These are phyloP conservation scores for Alexandromys fortis DNA, from an alignment of 2,113 vertebrate species.

Conservation along the genomic window DNA sequence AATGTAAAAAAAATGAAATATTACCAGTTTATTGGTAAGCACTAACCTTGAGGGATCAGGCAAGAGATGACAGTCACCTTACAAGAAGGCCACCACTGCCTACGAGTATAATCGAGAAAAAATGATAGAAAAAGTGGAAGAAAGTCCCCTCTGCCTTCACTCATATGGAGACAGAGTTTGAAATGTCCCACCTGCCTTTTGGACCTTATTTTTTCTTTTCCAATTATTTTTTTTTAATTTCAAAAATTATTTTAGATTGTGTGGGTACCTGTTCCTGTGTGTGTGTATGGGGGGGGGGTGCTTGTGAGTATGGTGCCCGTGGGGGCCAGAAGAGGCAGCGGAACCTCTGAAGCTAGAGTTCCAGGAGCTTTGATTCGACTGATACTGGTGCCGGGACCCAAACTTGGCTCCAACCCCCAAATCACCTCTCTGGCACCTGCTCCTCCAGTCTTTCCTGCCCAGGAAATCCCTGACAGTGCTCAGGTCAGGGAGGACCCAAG, in stretches of 20 bases:
- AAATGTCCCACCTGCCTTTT: not conserved
- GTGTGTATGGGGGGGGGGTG: rapidly evolving
- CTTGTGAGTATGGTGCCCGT: not conserved
- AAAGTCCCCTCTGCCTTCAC: not conserved
- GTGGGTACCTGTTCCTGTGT: not conserved
- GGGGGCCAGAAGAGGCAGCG: not conserved
- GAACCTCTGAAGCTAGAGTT: not conserved
- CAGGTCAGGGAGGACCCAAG: not conserved
- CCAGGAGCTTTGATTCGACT: not conserved
- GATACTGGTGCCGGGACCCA: not conserved
- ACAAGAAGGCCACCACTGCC: not conserved
- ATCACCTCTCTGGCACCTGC: not conserved
- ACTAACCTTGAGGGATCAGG: not conserved
- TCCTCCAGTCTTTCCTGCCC: not conserved
- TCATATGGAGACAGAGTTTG: not conserved
- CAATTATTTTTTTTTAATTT: not conserved
- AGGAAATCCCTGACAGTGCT: too few relatives aligned
- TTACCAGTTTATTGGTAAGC: not conserved
- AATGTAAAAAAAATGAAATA: not conserved
- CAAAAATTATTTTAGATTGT: not conserved
- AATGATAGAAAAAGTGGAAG: not conserved
- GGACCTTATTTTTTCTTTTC: not conserved
- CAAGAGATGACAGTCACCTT: not conserved
- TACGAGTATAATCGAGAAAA: too few relatives aligned
- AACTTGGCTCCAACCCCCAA: not conserved